Base-by-base conservation (phyloP, 2,797 vertebrate species). In the Arctocebus calabarensis region DNA sequence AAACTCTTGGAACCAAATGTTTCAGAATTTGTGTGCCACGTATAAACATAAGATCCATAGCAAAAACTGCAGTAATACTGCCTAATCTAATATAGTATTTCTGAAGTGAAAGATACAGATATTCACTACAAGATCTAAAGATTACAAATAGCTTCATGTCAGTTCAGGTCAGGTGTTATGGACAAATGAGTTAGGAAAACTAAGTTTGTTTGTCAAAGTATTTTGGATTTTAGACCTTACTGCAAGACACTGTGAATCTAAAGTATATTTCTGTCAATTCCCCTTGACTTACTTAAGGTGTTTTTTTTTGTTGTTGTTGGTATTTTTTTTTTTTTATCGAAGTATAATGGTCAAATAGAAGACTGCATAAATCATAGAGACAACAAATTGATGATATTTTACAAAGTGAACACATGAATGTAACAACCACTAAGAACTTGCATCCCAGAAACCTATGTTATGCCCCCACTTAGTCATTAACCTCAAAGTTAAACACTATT, bases 361-460 rank as follows among this genome's bases (percentile, higher is more conserved):
- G 7, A 70, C 10, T 86, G 40, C 14, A 23, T 32, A 89, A 94
- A 82, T 94, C 45, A 89, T 73, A 92, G 11, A 20, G 22, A 61
- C 19, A 77, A 77, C 52, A 89, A 81, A 45, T 62, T 96, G 62
- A 86, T 82, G 70, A 94, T 29, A 59, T 94, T 86, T 95, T 77
- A 66, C 17, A 91, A 85, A 90, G 23, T 48, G 34, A 96, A 73
- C 55, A 90, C 14, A 73, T 83, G 45, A 23, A 66, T 78, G 32
- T 84, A 83, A 92, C 57, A 75, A 83, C 34, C 32, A 83, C 62
- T n/a, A 74, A 66, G 40, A 64, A 88, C 20, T 91, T 45, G 52
- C 32, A 68, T 45, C 37, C 34, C 37, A 17, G 16, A 82, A 89
- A 85, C 62, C 55, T 84, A 37, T 79, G 64, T 84, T 75, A 82